Percentiles rank a stretch among this genome's conserved stretches.
Conservation (phyloP, 1,140 invertebrate genomes). For the Drosophila nikananu region DNA sequence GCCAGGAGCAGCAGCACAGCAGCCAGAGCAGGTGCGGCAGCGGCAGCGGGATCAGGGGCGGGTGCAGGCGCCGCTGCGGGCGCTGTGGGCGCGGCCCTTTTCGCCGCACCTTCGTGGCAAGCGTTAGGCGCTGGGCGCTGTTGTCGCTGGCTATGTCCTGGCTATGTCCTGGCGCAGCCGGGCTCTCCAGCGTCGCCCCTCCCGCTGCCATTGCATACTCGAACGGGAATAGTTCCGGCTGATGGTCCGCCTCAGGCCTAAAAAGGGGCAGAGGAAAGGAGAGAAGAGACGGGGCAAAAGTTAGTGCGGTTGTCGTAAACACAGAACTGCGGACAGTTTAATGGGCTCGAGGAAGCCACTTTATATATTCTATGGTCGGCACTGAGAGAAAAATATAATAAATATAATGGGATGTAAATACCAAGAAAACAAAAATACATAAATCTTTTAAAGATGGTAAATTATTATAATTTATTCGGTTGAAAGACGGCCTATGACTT, state of each 20-base stretch:
- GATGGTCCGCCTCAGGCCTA: conserved; percentile 35
- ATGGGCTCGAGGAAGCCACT: conserved; percentile 44
- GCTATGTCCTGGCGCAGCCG: conserved; percentile 26
- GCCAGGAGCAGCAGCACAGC: conserved; percentile 60
- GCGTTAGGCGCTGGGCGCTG: conserved; percentile 63
- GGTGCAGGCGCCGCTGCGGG: conserved; percentile 61
- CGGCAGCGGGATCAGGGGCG: conserved; percentile 60
- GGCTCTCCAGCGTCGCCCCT: conserved; percentile 46
- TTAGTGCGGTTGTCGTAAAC: conserved; percentile 78
- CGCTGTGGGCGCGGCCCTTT: conserved; percentile 61
- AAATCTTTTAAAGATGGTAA: fast-evolving
- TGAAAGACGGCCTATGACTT: fast-evolving
- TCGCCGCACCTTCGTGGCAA: conserved; percentile 77
- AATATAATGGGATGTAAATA: background rate
- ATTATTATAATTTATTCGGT: background rate
- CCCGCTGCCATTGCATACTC: conserved; percentile 77
- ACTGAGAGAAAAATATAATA: background rate
- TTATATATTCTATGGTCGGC: conserved; percentile 3
- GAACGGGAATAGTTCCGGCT: conserved; percentile 39
- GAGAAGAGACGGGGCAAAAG: background rate
- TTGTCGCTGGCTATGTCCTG: conserved; percentile 74
- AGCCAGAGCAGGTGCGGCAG: conserved; percentile 69
- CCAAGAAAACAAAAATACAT: background rate
- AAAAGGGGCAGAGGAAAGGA: background rate
- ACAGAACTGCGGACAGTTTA: conserved; percentile 75